Evolutionary conservation across 1,140 invertebrate genomes (phyloP), one percentile per base, ranked within the genome.

Genomic region (Trichonephila clavipes): DNA sequence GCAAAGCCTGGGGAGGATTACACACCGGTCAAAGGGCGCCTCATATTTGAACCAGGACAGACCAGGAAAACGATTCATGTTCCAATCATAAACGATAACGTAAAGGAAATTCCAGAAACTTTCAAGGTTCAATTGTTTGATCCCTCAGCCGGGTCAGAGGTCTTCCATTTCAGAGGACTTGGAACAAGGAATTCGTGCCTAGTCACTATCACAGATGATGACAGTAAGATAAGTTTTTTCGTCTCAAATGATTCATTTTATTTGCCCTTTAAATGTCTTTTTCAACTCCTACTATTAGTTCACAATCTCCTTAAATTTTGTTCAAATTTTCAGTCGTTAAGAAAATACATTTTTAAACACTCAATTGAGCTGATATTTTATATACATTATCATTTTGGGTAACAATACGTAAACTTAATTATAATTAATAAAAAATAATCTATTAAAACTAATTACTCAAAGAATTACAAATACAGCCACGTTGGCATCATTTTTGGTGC

Each of bases 11-110:
- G 96, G 8, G 95, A 95, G 92, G 97, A 97, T 95, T 97, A 96
- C 94, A 94, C 95, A 28, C 58, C 77, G 18, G 10, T 51, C 2
- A 95, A 96, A 94, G 97, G 97, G 34, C 95, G 95, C 59, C 94
- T 97, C 0, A 94, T 95, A 5, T 97, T 97, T 95, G 96, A 97
- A 94, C 96, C 97, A 94, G 96, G 96, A 59, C 97, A 97, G 94
- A 95, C 95, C 10, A 94, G 94, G 2, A 96, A 96, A 90, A 95
- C 95, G 62, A 96, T 97, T 66, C 96, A 97, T 94, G 97, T 97
- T 92, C 95, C 96, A 0, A 97, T 97, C 87, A 96, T 96, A 66
- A 96, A 97, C 95, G 97, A 97, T 94, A 34, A 82, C 10, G 8
- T 28, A 21, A 58, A 21, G 16, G 88, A 90, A 34, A 1, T 16